A percentile compares a stretch with the other conserved stretches of the same genome.
Evolutionary conservation across 2,888 invertebrate genomes (phyloP).

Genomic region (Chrysopilus asiliformis): DNA sequence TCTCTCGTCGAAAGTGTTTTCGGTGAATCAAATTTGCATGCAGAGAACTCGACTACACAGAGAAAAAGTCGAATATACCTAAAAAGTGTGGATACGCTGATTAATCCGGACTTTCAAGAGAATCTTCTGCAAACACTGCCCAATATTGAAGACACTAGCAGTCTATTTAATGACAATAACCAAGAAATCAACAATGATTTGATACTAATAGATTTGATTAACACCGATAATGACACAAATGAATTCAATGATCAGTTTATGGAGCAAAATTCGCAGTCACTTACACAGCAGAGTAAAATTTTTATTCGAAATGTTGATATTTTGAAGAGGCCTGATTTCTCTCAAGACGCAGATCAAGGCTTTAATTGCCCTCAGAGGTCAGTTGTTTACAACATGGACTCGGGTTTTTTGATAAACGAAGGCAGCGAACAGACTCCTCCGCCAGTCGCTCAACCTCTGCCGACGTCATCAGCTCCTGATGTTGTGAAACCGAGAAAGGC

Average conservation of each 20-base stretch:
- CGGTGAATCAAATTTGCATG: background rate
- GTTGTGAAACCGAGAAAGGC: slow-evolving; percentile 12
- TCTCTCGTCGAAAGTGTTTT: slow-evolving; percentile 43
- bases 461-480: background rate
- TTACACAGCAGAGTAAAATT: slow-evolving; percentile 26
- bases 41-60: slow-evolving; percentile 9
- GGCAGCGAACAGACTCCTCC: background rate
- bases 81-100: slow-evolving; percentile 31
- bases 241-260: no score
- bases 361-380: background rate
- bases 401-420: background rate
- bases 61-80: slow-evolving; percentile 30
- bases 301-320: slow-evolving; percentile 34
- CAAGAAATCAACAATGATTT: slow-evolving; percentile 8
- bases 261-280: no score
- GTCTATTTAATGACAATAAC: slow-evolving; percentile 1
- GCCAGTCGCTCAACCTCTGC: background rate
- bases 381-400: slow-evolving; percentile 7
- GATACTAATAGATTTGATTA: slow-evolving; percentile 14
- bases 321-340: slow-evolving; percentile 26
- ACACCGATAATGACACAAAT: slow-evolving; percentile 8
- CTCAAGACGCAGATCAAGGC: background rate
- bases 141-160: no score
- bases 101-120: slow-evolving; percentile 30
- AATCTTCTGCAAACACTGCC: no score